Conservation (phyloP, 2,113 vertebrate species). For the Orthonyx spaldingii region DNA sequence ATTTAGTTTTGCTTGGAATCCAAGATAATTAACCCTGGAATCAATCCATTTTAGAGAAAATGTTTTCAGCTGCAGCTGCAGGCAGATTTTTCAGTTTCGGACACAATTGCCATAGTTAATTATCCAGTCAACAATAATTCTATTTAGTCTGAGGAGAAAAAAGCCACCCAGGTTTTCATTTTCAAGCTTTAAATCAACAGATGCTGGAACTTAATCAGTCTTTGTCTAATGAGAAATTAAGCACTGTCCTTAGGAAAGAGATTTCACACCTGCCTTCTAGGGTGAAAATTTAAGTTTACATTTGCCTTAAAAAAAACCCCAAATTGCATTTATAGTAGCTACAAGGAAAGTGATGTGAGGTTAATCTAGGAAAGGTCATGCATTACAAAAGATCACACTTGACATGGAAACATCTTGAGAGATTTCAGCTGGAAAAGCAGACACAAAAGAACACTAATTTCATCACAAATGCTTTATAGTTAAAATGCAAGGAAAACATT, state of each 20-base stretch:
- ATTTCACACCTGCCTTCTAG: neutral
- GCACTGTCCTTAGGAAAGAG: neutral
- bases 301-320: neutral
- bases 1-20: constrained; percentile 5
- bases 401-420: neutral
- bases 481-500: neutral
- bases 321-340: neutral
- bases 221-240: constrained; percentile 34
- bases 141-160: neutral
- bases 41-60: constrained; percentile 18
- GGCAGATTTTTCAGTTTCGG: constrained; percentile 16
- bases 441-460: neutral
- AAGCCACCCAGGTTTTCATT: neutral
- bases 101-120: constrained; percentile 39
- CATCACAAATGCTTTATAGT: neutral
- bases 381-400: neutral
- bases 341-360: neutral
- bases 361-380: neutral
- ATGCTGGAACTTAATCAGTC: constrained; percentile 15
- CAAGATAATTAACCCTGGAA: constrained; percentile 25
- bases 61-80: constrained; percentile 16
- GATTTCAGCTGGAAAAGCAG: neutral
- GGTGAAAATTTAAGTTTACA: neutral
- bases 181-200: constrained; percentile 24
- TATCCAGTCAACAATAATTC: constrained; percentile 33